A percentile compares a stretch with the other conserved stretches of the same genome.
phyloP scores from a whole-genome alignment of 2,113 vertebrate species.

The Microtus oregoni region DNA sequence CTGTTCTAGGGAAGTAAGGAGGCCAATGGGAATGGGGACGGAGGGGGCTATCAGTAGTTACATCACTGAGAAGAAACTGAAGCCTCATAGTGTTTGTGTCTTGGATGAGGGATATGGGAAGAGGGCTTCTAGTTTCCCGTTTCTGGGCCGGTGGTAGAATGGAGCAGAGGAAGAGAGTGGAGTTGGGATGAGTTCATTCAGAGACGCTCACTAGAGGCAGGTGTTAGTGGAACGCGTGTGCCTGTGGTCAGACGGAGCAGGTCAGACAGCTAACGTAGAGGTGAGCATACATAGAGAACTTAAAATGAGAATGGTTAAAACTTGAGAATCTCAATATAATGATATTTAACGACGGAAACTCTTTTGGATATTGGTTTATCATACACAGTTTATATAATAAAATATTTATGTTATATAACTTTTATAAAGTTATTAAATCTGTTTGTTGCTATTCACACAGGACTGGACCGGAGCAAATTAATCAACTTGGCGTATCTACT shows the following conservation, averaged over 20 bases:
- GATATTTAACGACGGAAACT: not conserved
- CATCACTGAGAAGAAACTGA: not conserved
- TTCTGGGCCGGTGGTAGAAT: not conserved
- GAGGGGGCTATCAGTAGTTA: not conserved
- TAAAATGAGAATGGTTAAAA: not conserved
- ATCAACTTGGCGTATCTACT: constrained; percentile 98
- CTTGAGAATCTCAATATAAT: not conserved
- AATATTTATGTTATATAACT: not conserved
- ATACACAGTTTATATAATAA: not conserved
- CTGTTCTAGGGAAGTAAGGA: not conserved
- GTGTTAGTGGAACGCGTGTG: not conserved
- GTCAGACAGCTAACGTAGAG: not conserved
- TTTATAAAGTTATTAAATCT: not conserved
- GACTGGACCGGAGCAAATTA: constrained; percentile 94
- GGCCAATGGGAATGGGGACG: not conserved
- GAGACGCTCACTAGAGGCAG: not conserved
- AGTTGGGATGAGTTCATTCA: not conserved
- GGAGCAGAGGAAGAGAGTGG: not conserved
- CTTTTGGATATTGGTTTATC: not conserved
- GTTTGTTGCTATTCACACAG: constrained; percentile 81
- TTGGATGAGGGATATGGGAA: not conserved
- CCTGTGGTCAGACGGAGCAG: not conserved
- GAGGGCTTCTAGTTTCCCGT: not conserved
- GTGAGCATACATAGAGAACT: not conserved
- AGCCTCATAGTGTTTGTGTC: no score